Percentiles rank a stretch among this genome's conserved stretches.
phyloP scores from a whole-genome alignment of 2,797 vertebrate species.

The Siniperca scherzeri region DNA sequence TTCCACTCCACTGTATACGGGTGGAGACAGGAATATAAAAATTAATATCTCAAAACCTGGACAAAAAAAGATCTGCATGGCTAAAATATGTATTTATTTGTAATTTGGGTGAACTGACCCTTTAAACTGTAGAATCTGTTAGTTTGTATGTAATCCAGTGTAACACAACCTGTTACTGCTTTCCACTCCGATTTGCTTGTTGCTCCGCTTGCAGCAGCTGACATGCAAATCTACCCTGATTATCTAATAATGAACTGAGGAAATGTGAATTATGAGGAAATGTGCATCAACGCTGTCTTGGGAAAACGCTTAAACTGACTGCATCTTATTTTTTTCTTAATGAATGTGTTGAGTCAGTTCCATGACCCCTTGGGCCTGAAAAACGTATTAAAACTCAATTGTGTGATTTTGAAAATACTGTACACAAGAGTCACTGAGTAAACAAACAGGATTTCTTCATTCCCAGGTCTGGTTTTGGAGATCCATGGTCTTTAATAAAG shows the following conservation, averaged over 20 bases:
- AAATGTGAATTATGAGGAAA: conserved; percentile 63
- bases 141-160: neutral
- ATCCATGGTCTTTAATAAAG: conserved; percentile 69
- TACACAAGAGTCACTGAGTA: conserved; percentile 47
- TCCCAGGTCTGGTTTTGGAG: conserved; percentile 53
- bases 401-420: conserved; percentile 47
- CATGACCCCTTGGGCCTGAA: conserved; percentile 46
- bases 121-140: neutral
- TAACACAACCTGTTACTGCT: conserved; percentile 31
- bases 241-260: conserved; percentile 65
- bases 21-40: neutral
- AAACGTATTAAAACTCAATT: conserved; percentile 65
- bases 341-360: conserved; percentile 50
- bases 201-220: conserved; percentile 43
- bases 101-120: neutral
- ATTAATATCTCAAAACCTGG: conserved; percentile 1
- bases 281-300: conserved; percentile 57
- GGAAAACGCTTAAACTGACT: conserved; percentile 50
- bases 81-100: neutral
- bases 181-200: conserved; percentile 31
- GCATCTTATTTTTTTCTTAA: conserved; percentile 51
- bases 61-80: neutral
- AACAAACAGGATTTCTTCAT: conserved; percentile 52
- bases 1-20: conserved; percentile 1
- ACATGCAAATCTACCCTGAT: conserved; percentile 59